Conservation (phyloP, 2,888 invertebrate genomes). For the Xestia rhomboidea region DNA sequence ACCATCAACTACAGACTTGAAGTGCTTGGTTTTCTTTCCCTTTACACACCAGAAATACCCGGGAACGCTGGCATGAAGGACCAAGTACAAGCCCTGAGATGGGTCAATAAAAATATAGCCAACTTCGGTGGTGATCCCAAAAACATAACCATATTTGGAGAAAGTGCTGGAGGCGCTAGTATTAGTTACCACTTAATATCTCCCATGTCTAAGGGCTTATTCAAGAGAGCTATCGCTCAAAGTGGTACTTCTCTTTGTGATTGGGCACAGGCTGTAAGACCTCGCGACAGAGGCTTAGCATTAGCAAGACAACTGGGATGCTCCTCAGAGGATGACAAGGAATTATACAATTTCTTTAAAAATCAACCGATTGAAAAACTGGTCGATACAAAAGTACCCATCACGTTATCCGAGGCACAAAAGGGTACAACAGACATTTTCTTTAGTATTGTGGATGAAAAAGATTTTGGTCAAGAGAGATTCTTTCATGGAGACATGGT, state of each 20-base stretch:
- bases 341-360: slow-evolving; percentile 72
- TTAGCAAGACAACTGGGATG: slow-evolving; percentile 73
- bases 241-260: slow-evolving; percentile 92
- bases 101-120: slow-evolving; percentile 73
- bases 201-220: slow-evolving; percentile 79
- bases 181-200: slow-evolving; percentile 75
- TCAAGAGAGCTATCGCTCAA: slow-evolving; percentile 90
- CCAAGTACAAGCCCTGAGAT: slow-evolving; percentile 72
- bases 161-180: slow-evolving; percentile 77
- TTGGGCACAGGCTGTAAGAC: slow-evolving; percentile 88
- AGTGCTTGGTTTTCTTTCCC: slow-evolving; percentile 71
- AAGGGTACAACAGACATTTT: slow-evolving; percentile 32
- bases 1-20: slow-evolving; percentile 72
- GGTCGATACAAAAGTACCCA: slow-evolving; percentile 45
- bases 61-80: slow-evolving; percentile 76
- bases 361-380: slow-evolving; percentile 65
- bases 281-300: slow-evolving; percentile 82
- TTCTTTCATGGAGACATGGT: slow-evolving; percentile 72
- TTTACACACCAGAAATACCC: slow-evolving; percentile 71
- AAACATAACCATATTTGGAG: slow-evolving; percentile 75
- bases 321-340: slow-evolving; percentile 68
- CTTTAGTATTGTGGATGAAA: slow-evolving; percentile 71
- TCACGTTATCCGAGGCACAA: slow-evolving; percentile 62
- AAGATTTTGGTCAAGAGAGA: slow-evolving; percentile 72
- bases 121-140: slow-evolving; percentile 72